Conservation (phyloP, 2,888 invertebrate species). For the Pelosia muscerda region DNA sequence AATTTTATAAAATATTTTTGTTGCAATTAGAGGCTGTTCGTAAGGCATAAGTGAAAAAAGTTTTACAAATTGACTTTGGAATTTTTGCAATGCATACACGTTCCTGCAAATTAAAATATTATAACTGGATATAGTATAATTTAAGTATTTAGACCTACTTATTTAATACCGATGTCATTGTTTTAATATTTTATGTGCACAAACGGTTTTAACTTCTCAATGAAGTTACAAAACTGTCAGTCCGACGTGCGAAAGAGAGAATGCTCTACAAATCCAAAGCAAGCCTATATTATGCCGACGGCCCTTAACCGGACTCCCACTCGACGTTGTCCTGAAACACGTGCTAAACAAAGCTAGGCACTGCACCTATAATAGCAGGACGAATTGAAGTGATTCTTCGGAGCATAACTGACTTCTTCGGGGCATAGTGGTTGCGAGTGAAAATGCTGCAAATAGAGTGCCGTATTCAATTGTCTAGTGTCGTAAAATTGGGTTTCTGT, state of each 20-base stretch:
- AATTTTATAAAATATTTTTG: too few relatives aligned
- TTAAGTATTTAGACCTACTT: not conserved
- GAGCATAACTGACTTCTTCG: too few relatives aligned
- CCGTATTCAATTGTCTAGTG: not conserved
- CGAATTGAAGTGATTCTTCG: constrained; percentile 8
- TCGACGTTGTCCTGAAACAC: not conserved
- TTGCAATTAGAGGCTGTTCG: too few relatives aligned
- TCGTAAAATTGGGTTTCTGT: not conserved
- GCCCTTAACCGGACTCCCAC: too few relatives aligned
- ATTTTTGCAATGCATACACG: not conserved
- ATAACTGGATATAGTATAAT: too few relatives aligned
- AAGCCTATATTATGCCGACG: too few relatives aligned
- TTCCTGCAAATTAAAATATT: not conserved
- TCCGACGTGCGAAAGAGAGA: not conserved
- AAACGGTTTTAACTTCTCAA: not conserved
- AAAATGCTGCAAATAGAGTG: not conserved
- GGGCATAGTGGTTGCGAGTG: not conserved
- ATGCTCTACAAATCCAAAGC: too few relatives aligned
- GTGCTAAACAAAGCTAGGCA: not conserved
- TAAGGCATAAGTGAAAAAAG: not conserved
- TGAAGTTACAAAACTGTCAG: not conserved
- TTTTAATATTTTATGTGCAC: not conserved
- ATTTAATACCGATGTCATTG: not conserved
- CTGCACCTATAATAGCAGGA: not conserved
- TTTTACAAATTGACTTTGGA: not conserved